Evolutionary conservation across 2,797 vertebrate genomes (phyloP), one percentile per base, ranked within the genome.

Genomic region (Atherinosoma microstoma): DNA sequence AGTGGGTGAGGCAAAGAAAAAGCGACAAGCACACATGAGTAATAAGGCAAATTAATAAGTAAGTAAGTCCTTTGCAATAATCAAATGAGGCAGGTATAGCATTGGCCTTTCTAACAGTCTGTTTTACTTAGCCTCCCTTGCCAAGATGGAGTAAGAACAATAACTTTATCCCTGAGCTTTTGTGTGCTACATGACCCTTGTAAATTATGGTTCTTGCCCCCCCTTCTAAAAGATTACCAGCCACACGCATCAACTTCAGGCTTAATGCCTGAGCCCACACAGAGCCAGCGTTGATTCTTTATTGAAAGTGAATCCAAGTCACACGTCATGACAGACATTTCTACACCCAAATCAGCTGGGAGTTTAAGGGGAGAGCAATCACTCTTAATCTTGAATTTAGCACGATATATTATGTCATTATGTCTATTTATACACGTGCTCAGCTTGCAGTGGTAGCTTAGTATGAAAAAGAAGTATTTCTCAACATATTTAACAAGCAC

Each of bases 1-100:
- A 75, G 30, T 58, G 38, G 36, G 27, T 77, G 77, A 86, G 30
- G 61, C 62, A 84, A 84, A 90, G 72, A 65, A 57, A 77, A 74
- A 66, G 77, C 2, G 80, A 82, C 87, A 89, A 81, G 65, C 66
- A 74, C 73, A 83, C 80, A 84, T 81, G 66, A 79, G 89, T 90
- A 86, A 87, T 79, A 82, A 73, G 82, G 69, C 42, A 84, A 76
- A 91, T 91, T 83, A 92, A 89, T 89, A 88, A 83, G 30, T 82
- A 88, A 85, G 75, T 76, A 75, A 64, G 75, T 83, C 76, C 36
- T 56, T 49, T 22, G 73, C 66, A 63, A 77, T 90, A 85, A 91
- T 91, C 70, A 75, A 82, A 89, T 67, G 74, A 80, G 82, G 88
- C 84, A 83, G 83, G 70, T 73, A 67, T 82, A 85, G 22, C 45